Conservation (phyloP, 2,113 vertebrate species). For the Nerophis lumbriciformis region DNA sequence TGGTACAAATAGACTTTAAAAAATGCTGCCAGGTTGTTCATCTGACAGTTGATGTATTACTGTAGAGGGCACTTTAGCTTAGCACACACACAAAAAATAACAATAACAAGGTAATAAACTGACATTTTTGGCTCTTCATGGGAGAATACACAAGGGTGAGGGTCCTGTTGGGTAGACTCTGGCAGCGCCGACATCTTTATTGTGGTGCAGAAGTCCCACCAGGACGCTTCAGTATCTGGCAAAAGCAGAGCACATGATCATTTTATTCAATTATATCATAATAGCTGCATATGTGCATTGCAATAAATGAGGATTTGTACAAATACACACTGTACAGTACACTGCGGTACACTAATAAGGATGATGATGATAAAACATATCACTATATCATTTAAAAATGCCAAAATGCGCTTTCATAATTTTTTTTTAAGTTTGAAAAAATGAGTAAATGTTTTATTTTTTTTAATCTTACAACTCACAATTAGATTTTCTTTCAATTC, state of each 20-base stretch:
- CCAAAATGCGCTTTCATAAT: too few relatives aligned
- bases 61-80: constrained; percentile 36
- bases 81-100: constrained; percentile 8
- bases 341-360: too few relatives aligned
- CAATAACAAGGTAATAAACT: constrained; percentile 1
- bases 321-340: too few relatives aligned
- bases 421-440: too few relatives aligned
- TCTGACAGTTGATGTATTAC: constrained; percentile 12
- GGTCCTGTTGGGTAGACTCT: constrained; percentile 25
- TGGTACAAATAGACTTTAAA: constrained; percentile 1
- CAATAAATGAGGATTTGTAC: not conserved
- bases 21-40: constrained; percentile 27
- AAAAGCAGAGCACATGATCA: constrained; percentile 9
- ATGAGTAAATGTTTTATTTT: too few relatives aligned
- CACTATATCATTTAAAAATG: too few relatives aligned
- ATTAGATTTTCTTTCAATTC: too few relatives aligned
- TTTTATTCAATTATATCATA: constrained; percentile 5
- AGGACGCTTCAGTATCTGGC: constrained; percentile 53
- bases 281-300: not conserved
- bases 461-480: too few relatives aligned
- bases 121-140: constrained; percentile 34
- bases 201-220: constrained; percentile 6
- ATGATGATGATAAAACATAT: too few relatives aligned
- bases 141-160: constrained; percentile 14
- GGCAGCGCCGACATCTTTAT: constrained; percentile 21